Evolutionary conservation across 2,113 vertebrate species (phyloP).

Genomic region (Ochotona princeps): DNA sequence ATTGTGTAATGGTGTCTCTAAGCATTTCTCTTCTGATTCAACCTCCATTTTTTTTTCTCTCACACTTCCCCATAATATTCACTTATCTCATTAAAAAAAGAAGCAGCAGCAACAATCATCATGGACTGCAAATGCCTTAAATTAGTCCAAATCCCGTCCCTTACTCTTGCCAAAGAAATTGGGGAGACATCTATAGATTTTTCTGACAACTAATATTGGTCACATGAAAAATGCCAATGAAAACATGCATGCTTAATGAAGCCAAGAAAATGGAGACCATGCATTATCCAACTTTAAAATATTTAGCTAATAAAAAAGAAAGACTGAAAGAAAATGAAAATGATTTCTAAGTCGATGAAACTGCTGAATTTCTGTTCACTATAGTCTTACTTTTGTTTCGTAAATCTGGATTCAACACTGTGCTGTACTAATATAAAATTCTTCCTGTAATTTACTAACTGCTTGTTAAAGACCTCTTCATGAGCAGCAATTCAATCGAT

Average conservation of each 20-base stretch:
- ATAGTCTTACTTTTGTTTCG: neutral
- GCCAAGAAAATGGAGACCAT: neutral
- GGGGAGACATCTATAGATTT: neutral
- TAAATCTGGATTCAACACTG: neutral
- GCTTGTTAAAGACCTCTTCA: neutral
- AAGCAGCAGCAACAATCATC: neutral
- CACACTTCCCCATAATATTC: neutral
- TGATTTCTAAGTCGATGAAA: neutral
- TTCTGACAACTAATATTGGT: neutral
- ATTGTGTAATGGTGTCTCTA: no score
- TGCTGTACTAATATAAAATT: neutral
- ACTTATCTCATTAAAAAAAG: neutral
- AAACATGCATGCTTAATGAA: neutral
- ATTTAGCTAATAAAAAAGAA: neutral
- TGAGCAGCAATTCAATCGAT: neutral
- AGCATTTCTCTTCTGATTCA: neutral
- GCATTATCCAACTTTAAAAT: neutral
- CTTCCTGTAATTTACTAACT: neutral
- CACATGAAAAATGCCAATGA: neutral
- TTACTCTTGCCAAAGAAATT: slow-evolving; percentile 1
- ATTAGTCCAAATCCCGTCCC: neutral
- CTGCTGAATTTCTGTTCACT: neutral
- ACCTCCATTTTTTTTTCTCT: neutral
- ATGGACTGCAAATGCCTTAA: neutral
- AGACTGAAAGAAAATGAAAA: no score